Base-by-base conservation (phyloP, 1,140 invertebrate species). In the Ruditapes philippinarum region DNA sequence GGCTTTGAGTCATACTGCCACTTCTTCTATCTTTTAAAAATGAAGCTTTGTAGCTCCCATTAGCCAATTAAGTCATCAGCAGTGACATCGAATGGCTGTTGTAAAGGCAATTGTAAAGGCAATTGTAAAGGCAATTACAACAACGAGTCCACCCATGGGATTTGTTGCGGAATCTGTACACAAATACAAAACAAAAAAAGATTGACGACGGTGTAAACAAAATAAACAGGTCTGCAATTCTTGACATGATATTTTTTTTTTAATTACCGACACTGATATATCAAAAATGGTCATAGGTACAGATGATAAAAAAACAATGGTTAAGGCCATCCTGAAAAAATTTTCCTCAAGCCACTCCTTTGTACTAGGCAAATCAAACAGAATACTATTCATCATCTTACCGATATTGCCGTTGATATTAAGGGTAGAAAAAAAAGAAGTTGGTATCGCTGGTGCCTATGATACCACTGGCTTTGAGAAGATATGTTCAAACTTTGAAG, bases 91-190 rank as follows among this genome's bases (percentile, higher is more conserved):
- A 89, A 78, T 0, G 19, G 81, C 78, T 9, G 2, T 89, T 14
- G 87, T 91, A 0, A 91, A 91, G 40, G 73, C 90, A 4, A 88
- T 91, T 42, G 54, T 17, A 14, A 33, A 57, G 17, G 42, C 42
- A 22, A 88, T 91, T n/a, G n/a, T n/a, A n/a, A n/a, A n/a, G n/a
- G n/a, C n/a, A n/a, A n/a, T n/a, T n/a, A n/a, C n/a, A n/a, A n/a
- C 70, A 70, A 68, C 4, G 28, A 85, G 45, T 49, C 90, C 4
- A 83, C 62, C 12, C 85, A 88, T 68, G 81, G 88, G 17, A 31
- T 91, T 9, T 90, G 89, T 25, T 60, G 0, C 9, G 80, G 42
- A 79, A 91, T 65, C 19, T 88, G 4, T 9, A 31, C 25, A 42
- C 86, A 51, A 91, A 91, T 40, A n/a, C 42, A 14, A 79, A 70